Base-by-base conservation (phyloP, 2,113 vertebrate genomes). In the Microcebus tavaratra region DNA sequence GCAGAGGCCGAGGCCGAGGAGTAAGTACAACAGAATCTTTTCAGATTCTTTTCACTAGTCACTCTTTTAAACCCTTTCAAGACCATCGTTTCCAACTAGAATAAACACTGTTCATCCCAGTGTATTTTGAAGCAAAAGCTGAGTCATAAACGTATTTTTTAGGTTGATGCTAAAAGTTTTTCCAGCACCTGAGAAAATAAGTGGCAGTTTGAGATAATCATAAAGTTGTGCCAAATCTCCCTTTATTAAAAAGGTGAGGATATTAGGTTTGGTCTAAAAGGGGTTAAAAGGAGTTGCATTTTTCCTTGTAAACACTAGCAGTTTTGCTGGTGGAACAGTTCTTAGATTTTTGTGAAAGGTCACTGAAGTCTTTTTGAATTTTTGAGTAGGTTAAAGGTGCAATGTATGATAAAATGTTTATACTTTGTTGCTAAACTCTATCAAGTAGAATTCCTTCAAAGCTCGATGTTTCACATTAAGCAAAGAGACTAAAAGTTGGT, bases 11-110 rank as follows among this genome's bases (percentile, higher is more conserved):
- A 99, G 99, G 99, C 99, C 99, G 99, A 99, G 99, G 99, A 99
- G 99, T 99, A 99, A 99, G 99, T 99, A 99, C 99, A 99, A 99
- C 99, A 99, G 99, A 99, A 99, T 99, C 99, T 99, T 99, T 98
- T 99, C 98, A 98, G 99, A 99, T 99, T 99, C 99, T 99, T 99
- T 99, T 99, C 98, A 98, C 98, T 99, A 99, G 99, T 99, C 98
- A 98, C 98, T 99, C 98, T 99, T 99, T 99, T 99, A 98, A 99
- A 99, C 98, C 98, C 99, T 99, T 99, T 99, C 98, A 98, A 99
- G 99, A 99, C 99, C 99, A 98, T 98, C 98, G 98, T 98, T 99
- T 98, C 98, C 97, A 98, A 98, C 96, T 95, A 96, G 98, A 97
- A 70, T 93, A 91, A 98, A 95, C 98, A 97, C 98, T 99, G 99